Conservation (phyloP, 2,888 invertebrate genomes). For the Tipula unca region DNA sequence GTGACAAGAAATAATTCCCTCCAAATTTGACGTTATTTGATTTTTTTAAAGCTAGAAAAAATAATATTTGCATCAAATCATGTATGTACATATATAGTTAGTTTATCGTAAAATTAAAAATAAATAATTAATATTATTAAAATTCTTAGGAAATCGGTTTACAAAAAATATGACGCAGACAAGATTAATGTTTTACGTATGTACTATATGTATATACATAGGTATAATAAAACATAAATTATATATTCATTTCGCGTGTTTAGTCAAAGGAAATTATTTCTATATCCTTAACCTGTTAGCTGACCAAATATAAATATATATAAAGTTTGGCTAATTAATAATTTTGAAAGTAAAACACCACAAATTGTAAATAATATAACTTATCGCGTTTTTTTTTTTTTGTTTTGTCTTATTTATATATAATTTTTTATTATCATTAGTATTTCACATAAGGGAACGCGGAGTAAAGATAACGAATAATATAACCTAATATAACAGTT, state of each 20-base stretch:
- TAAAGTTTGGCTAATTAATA: background rate
- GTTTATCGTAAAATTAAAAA: background rate
- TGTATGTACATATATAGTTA: background rate
- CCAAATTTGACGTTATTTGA: background rate
- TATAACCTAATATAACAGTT: background rate
- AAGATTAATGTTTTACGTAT: background rate
- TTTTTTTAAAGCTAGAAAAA: background rate
- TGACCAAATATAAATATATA: background rate
- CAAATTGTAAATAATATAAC: background rate
- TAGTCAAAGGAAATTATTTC: background rate
- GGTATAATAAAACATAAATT: background rate
- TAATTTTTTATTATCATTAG: background rate
- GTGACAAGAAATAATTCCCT: background rate
- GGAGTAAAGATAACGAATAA: constrained; percentile 8
- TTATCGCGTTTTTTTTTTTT: background rate
- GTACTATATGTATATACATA: background rate
- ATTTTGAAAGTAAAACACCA: background rate
- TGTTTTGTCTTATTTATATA: background rate
- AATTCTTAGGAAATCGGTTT: background rate
- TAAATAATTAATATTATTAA: background rate
- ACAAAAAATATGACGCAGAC: background rate
- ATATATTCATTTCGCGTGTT: constrained; percentile 8
- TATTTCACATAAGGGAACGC: background rate
- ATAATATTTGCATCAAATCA: background rate
- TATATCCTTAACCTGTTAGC: background rate